Evolutionary conservation across 2,113 vertebrate species (phyloP).

Genomic region (Turdus rufiventris): DNA sequence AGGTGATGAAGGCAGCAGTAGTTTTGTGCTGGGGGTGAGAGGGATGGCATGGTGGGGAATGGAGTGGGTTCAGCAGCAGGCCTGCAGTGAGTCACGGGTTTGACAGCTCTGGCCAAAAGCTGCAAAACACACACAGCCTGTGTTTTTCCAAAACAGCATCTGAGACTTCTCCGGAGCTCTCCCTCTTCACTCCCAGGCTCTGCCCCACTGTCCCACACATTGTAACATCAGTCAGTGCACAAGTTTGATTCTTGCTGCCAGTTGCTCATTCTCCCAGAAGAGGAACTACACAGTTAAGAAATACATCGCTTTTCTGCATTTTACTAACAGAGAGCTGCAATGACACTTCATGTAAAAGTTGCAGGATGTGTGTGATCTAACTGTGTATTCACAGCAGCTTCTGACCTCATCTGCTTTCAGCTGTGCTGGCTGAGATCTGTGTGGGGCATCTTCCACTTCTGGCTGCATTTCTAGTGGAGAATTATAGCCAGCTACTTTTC

Average conservation of each 20-base stretch:
- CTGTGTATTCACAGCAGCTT: not conserved
- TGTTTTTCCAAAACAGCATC: not conserved
- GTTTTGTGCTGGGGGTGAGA: not conserved
- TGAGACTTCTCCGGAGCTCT: fast-evolving
- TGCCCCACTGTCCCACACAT: fast-evolving
- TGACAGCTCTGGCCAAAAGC: not conserved
- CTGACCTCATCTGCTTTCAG: not conserved
- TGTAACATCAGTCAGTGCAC: not conserved
- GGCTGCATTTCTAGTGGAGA: not conserved
- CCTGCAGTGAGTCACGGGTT: not conserved
- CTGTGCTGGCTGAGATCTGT: not conserved
- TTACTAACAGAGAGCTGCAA: not conserved
- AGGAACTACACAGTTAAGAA: not conserved
- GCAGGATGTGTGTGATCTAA: not conserved
- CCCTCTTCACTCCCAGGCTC: fast-evolving
- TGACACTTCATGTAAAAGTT: not conserved
- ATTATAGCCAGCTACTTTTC: not conserved
- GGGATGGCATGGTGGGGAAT: fast-evolving
- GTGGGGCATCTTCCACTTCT: not conserved
- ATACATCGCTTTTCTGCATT: not conserved
- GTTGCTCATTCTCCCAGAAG: not conserved
- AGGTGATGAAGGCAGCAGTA: not conserved
- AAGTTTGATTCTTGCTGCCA: not conserved
- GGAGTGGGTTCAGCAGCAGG: not conserved
- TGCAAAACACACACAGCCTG: fast-evolving